phyloP scores from a whole-genome alignment of 2,113 vertebrate species.

The Orycteropus afer region DNA sequence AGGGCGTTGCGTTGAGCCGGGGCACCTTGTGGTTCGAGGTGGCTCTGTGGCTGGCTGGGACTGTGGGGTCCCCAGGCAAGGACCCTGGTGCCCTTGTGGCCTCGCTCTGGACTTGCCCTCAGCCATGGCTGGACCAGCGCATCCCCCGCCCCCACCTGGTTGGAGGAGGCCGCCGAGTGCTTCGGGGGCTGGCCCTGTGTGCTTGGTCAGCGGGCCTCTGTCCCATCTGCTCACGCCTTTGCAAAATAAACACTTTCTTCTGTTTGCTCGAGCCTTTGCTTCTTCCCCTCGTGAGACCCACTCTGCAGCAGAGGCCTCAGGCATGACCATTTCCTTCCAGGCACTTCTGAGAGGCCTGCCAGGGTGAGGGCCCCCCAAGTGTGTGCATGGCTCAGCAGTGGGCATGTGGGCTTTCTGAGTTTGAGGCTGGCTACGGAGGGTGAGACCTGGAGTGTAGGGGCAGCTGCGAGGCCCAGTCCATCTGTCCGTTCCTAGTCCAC shows the following conservation, averaged over 20 bases:
- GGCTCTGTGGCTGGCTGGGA: background rate
- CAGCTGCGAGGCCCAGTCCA: no score
- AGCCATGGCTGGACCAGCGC: background rate
- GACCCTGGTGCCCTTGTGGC: background rate
- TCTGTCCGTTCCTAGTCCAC: no score
- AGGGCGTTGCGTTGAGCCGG: conserved; percentile 45
- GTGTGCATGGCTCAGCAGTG: no score
- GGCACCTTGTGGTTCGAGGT: background rate
- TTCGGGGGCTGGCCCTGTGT: background rate
- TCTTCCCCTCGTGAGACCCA: conserved; percentile 70
- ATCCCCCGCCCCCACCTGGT: background rate
- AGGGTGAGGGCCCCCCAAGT: no score
- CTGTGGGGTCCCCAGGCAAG: background rate
- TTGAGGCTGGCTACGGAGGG: no score
- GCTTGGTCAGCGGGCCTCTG: background rate
- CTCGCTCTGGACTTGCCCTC: background rate
- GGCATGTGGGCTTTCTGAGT: no score
- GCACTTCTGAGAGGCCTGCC: background rate
- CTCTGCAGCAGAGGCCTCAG: conserved; percentile 70
- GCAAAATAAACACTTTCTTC: background rate
- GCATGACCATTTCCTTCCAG: background rate
- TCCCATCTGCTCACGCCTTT: background rate
- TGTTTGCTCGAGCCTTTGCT: conserved; percentile 30
- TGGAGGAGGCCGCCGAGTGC: background rate
- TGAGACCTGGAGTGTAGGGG: no score